phyloP scores from a whole-genome alignment of 2,797 vertebrate genomes.

The Erpetoichthys calabaricus region DNA sequence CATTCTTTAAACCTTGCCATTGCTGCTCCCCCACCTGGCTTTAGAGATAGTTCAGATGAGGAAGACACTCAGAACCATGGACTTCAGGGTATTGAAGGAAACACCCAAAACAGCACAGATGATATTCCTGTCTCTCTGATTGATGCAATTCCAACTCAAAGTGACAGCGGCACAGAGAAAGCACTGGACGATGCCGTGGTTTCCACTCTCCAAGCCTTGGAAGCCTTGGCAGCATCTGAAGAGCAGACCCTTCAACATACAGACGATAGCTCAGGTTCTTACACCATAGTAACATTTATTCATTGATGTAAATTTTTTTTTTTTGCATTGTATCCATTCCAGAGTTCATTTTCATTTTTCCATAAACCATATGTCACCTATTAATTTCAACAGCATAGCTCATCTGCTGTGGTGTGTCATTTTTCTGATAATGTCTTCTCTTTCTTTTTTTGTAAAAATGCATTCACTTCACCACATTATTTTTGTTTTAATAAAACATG shows the following conservation, averaged over 20 bases:
- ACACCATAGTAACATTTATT: conserved; percentile 94
- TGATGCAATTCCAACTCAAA: conserved; percentile 75
- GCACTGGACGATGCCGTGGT: conserved; percentile 72
- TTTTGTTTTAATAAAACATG: conserved; percentile 39
- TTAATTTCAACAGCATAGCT: conserved; percentile 8
- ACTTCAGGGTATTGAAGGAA: conserved; percentile 34
- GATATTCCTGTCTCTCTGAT: conserved; percentile 96
- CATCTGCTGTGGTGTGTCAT: conserved; percentile 24
- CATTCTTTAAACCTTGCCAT: conserved; percentile 94
- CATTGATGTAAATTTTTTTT: conserved; percentile 65
- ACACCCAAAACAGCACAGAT: conserved; percentile 41
- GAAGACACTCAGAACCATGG: conserved; percentile 74
- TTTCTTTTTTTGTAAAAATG: conserved; percentile 36
- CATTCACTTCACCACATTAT: conserved; percentile 21
- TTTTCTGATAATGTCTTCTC: conserved; percentile 31
- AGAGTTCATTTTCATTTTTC: conserved; percentile 28
- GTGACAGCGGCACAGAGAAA: conserved; percentile 60
- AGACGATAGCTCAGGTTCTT: conserved; percentile 96
- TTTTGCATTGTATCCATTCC: conserved; percentile 41
- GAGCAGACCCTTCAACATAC: conserved; percentile 71
- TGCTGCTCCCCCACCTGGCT: conserved; percentile 90
- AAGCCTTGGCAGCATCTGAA: conserved; percentile 86
- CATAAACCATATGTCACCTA: conserved; percentile 31
- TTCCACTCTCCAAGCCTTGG: conserved; percentile 81
- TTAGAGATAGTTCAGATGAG: conserved; percentile 95